Conservation (phyloP, 2,113 vertebrate genomes). For the Promerops cafer region DNA sequence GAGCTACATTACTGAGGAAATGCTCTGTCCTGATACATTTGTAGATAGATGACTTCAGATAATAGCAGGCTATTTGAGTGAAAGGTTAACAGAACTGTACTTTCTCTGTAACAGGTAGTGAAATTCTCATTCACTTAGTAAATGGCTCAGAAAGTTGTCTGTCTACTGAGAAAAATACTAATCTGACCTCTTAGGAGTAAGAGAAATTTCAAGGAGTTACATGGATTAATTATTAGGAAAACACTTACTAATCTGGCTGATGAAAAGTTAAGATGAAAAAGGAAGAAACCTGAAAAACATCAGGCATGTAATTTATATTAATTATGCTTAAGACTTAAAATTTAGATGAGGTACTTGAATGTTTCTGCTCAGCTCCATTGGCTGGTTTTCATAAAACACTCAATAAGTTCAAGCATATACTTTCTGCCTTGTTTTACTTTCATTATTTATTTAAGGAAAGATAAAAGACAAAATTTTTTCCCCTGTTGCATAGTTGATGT, state of each 20-base stretch:
- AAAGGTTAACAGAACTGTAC: constrained; percentile 61
- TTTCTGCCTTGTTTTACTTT: not conserved
- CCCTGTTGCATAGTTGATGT: not conserved
- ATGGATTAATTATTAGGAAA: constrained; percentile 54
- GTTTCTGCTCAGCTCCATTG: not conserved
- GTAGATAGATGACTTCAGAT: constrained; percentile 63
- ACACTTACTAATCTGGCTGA: not conserved
- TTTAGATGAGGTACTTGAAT: not conserved
- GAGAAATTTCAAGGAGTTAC: constrained; percentile 20
- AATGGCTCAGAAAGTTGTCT: constrained; percentile 51
- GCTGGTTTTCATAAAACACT: not conserved
- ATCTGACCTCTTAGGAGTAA: constrained; percentile 20
- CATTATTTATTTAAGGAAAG: not conserved
- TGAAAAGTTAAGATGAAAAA: not conserved
- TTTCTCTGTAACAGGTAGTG: constrained; percentile 52
- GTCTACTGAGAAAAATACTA: constrained; percentile 56
- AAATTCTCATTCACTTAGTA: constrained; percentile 58
- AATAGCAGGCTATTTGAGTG: constrained; percentile 49
- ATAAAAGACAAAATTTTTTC: not conserved
- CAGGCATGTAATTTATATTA: not conserved
- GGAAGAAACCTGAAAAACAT: not conserved
- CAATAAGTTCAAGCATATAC: not conserved
- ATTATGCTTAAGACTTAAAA: not conserved
- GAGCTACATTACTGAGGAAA: constrained; percentile 58
- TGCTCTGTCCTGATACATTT: constrained; percentile 57